Conservation (phyloP, 2,888 invertebrate species). For the Yponomeuta malinellus region DNA sequence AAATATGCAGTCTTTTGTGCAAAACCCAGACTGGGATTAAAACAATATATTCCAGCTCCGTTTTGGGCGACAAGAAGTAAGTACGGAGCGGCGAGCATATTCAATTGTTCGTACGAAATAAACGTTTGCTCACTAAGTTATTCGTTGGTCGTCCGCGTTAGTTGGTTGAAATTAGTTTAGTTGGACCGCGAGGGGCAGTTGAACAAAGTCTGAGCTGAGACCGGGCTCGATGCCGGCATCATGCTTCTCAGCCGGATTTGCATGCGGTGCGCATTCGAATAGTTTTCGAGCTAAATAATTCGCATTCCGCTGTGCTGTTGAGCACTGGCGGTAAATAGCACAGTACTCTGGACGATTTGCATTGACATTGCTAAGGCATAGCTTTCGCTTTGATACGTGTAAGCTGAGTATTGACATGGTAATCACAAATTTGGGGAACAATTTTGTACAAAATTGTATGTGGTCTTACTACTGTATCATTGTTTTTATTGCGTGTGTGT, state of each 20-base stretch:
- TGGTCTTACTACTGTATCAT: too few relatives aligned
- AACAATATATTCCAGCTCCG: constrained; percentile 3
- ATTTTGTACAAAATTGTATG: too few relatives aligned
- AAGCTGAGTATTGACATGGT: too few relatives aligned
- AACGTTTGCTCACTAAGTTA: constrained; percentile 28
- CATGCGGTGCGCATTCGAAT: background rate
- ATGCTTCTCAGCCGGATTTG: background rate
- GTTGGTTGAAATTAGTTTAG: constrained; percentile 55
- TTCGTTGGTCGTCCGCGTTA: constrained; percentile 37
- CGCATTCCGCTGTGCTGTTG: background rate
- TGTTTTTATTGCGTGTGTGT: too few relatives aligned
- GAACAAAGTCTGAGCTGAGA: background rate
- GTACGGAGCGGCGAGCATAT: constrained; percentile 21
- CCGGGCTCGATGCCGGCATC: background rate
- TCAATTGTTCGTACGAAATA: constrained; percentile 40
- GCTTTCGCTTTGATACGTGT: too few relatives aligned
- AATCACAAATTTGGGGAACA: too few relatives aligned
- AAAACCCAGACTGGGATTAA: background rate
- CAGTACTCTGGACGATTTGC: too few relatives aligned
- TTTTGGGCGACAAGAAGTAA: background rate
- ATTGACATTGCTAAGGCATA: too few relatives aligned
- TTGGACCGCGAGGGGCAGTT: constrained; percentile 25
- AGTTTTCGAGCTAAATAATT: background rate
- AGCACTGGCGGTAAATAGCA: background rate
- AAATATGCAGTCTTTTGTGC: background rate